A percentile compares a stretch with the other conserved stretches of the same genome.
phyloP scores from a whole-genome alignment of 53 echinoderm and acorn worm genomes.

The Antedon mediterranea region DNA sequence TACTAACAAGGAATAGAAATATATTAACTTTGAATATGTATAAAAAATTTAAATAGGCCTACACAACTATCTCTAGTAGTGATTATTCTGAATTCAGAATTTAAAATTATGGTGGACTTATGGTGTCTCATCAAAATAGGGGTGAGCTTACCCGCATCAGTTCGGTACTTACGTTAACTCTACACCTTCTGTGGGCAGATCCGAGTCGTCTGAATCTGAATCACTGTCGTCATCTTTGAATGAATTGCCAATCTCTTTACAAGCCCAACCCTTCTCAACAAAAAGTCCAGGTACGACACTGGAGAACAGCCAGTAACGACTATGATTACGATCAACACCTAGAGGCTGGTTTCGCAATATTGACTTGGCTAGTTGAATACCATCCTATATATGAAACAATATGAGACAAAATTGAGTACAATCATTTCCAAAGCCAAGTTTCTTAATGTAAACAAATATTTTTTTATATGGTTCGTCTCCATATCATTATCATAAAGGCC shows the following conservation, averaged over 20 bases:
- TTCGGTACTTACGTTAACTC: neutral
- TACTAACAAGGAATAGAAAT: too few relatives aligned
- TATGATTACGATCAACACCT: slow-evolving; percentile 75
- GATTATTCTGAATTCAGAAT: too few relatives aligned
- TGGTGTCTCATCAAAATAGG: neutral
- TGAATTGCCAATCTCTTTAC: slow-evolving; percentile 20
- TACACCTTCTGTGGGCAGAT: neutral
- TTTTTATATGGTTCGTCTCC: too few relatives aligned
- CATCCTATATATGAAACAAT: slow-evolving; percentile 36
- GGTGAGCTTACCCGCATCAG: neutral
- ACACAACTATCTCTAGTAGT: too few relatives aligned
- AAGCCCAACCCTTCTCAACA: slow-evolving; percentile 88
- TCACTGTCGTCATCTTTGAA: slow-evolving; percentile 12
- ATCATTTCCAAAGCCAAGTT: too few relatives aligned
- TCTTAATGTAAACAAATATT: too few relatives aligned
- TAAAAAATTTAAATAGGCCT: too few relatives aligned
- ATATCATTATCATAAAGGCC: too few relatives aligned
- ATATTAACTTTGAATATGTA: too few relatives aligned
- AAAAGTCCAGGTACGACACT: slow-evolving; percentile 65
- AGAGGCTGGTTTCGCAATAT: slow-evolving; percentile 50
- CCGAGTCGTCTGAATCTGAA: slow-evolving; percentile 9
- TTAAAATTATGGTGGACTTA: too few relatives aligned
- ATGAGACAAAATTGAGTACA: too few relatives aligned
- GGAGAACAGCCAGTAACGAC: slow-evolving; percentile 81
- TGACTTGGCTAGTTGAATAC: slow-evolving; percentile 56